Conservation (phyloP, 1,140 invertebrate genomes). For the Leucophenga varia region DNA sequence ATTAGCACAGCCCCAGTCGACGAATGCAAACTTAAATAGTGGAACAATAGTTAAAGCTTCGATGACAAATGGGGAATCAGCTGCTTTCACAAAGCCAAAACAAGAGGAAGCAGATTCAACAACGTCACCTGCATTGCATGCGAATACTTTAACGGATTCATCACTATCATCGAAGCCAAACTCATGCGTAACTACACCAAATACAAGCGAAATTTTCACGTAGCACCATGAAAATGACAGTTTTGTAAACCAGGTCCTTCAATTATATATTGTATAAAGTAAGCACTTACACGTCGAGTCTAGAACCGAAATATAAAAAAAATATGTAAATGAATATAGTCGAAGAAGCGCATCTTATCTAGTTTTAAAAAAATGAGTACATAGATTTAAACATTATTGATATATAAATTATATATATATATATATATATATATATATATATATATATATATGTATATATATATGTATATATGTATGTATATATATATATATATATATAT, state of each 20-base stretch:
- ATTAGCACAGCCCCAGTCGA: too few relatives aligned
- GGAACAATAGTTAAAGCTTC: too few relatives aligned
- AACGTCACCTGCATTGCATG: constrained; percentile 28
- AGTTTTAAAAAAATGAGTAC: too few relatives aligned
- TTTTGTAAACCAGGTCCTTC: constrained; percentile 6
- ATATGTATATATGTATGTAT: constrained; percentile 15
- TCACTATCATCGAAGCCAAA: neutral
- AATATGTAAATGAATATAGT: too few relatives aligned
- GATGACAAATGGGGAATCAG: too few relatives aligned
- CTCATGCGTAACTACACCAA: constrained; percentile 8
- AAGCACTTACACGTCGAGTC: too few relatives aligned
- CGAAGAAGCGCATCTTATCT: too few relatives aligned
- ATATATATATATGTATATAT: constrained; percentile 24
- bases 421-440: neutral
- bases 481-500: constrained; percentile 31
- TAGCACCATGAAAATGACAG: constrained; percentile 20
- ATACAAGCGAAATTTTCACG: constrained; percentile 43
- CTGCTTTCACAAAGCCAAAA: too few relatives aligned
- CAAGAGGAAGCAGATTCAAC: constrained; percentile 35
- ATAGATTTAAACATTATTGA: too few relatives aligned
- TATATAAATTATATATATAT: too few relatives aligned
- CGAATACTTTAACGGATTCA: constrained; percentile 36
- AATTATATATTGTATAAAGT: constrained; percentile 10
- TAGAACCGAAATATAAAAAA: too few relatives aligned
- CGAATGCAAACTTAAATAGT: too few relatives aligned